Evolutionary conservation across 2,113 vertebrate species (phyloP).

Genomic region (Candoia aspera): DNA sequence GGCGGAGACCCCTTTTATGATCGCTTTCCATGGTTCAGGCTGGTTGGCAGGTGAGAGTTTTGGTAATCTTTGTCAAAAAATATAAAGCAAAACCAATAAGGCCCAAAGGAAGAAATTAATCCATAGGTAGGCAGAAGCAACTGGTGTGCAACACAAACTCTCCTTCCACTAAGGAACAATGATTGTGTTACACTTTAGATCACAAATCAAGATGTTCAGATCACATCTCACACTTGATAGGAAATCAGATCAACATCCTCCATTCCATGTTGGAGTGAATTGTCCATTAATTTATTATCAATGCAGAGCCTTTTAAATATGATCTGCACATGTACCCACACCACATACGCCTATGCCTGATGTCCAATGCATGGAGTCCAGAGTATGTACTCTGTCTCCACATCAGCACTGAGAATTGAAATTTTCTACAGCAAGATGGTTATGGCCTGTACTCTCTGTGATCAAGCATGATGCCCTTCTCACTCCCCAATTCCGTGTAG

Average conservation of each 20-base stretch:
- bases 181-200: neutral
- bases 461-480: neutral
- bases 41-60: conserved; percentile 93
- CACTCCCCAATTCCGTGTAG: neutral
- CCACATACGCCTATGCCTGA: neutral
- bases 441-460: neutral
- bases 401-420: neutral
- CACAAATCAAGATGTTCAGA: neutral
- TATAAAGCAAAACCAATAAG: neutral
- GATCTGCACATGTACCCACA: neutral
- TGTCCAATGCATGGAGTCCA: neutral
- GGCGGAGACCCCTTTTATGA: conserved; percentile 98
- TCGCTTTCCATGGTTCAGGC: conserved; percentile 97
- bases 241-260: neutral
- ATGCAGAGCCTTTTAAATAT: neutral
- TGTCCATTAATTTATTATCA: neutral
- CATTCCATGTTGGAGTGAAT: neutral
- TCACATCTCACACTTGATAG: neutral
- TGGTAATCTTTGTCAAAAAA: conserved; percentile 6
- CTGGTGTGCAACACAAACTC: rapidly evolving
- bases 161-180: rapidly evolving
- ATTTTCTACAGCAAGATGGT: conserved; percentile 11
- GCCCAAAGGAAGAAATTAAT: rapidly evolving
- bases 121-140: neutral
- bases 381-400: neutral